Percentiles rank a stretch among this genome's conserved stretches.
These are phyloP conservation scores for Melanostoma scalare DNA, from an alignment of 2,888 invertebrate genomes.

Conservation along the genomic window DNA sequence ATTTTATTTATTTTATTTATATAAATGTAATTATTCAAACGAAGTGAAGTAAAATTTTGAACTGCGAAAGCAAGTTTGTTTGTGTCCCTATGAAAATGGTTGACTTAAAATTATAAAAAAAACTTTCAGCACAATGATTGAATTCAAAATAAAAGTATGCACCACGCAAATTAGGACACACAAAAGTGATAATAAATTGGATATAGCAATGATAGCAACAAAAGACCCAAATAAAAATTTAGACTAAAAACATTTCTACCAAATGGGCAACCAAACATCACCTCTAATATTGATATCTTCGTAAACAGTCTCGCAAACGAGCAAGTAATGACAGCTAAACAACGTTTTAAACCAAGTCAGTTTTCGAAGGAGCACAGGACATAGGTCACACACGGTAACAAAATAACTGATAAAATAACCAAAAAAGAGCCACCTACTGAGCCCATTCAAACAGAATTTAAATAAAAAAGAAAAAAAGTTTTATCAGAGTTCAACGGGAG, in stretches of 20 bases:
- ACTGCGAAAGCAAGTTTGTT: constrained; percentile 48
- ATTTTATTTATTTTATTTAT: constrained; percentile 30
- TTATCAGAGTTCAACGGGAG: no score
- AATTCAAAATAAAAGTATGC: constrained; percentile 15
- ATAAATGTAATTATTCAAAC: background rate
- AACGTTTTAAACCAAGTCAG: no score
- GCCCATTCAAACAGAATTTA: no score
- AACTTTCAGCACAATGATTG: background rate
- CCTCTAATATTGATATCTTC: constrained; percentile 78
- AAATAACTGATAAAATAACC: no score
- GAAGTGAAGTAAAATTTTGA: constrained; percentile 32
- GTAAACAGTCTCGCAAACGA: constrained; percentile 76
- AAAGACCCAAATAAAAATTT: constrained; percentile 25
- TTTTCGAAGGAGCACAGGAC: no score
- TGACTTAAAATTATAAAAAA: constrained; percentile 1
- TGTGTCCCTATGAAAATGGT: background rate
- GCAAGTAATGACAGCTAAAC: no score
- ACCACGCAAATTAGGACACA: constrained; percentile 18
- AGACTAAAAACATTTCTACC: constrained; percentile 37
- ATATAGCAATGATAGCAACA: constrained; percentile 33
- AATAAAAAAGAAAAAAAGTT: no score
- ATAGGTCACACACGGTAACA: no score
- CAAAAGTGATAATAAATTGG: constrained; percentile 10
- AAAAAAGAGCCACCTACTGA: no score
- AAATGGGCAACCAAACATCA: constrained; percentile 20